Percentiles rank a stretch among this genome's conserved stretches.
These are phyloP conservation scores for Phanerotoma sp. DNA, from an alignment of 2,888 invertebrate species.

Conservation along the genomic window DNA sequence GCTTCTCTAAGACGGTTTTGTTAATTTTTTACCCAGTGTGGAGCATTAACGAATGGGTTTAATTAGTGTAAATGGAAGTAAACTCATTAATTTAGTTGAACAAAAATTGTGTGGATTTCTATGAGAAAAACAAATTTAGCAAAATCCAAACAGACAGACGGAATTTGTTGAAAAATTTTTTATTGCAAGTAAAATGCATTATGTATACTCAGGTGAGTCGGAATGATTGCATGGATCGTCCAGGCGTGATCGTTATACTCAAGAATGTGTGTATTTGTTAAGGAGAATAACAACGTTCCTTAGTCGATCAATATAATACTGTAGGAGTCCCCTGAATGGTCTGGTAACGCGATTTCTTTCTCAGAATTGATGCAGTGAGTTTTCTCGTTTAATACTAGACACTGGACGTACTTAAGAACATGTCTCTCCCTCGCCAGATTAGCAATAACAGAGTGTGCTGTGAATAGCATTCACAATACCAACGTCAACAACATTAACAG, in stretches of 20 bases:
- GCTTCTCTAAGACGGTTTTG: too few relatives aligned
- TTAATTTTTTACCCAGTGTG: too few relatives aligned
- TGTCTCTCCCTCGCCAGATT: constrained; percentile 10
- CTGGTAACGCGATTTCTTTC: constrained; percentile 50
- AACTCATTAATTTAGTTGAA: too few relatives aligned
- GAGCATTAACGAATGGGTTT: too few relatives aligned
- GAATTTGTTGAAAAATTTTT: constrained; percentile 28
- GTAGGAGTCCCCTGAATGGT: constrained; percentile 51
- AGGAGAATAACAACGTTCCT: constrained; percentile 22
- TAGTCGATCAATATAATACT: constrained; percentile 18
- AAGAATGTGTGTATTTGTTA: constrained; percentile 28
- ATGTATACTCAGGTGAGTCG: constrained; percentile 51
- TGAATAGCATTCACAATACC: too few relatives aligned
- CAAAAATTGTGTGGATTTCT: too few relatives aligned
- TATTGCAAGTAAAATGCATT: constrained; percentile 48
- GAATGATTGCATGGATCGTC: constrained; percentile 54
- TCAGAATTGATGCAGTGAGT: constrained; percentile 46
- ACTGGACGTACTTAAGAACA: constrained; percentile 5
- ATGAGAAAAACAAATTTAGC: too few relatives aligned
- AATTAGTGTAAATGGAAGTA: too few relatives aligned
- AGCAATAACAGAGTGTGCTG: too few relatives aligned
- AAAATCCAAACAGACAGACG: constrained; percentile 19
- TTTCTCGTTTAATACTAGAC: constrained; percentile 42
- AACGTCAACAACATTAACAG: too few relatives aligned
- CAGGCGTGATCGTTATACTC: constrained; percentile 35